Conservation (phyloP, 2,888 invertebrate genomes). For the Aricia artaxerxes region DNA sequence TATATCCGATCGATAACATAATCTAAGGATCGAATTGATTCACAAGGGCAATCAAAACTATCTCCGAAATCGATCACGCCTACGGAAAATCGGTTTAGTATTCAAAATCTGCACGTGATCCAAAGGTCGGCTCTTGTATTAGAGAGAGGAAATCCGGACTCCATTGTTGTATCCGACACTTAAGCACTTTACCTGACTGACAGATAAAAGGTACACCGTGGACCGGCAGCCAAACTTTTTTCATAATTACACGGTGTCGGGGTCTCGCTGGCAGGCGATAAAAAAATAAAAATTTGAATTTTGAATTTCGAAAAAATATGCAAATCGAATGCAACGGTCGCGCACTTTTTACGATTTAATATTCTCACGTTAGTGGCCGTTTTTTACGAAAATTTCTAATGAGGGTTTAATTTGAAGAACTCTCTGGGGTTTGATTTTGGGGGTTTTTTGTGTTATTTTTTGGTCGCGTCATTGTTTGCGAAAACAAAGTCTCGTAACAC, state of each 20-base stretch:
- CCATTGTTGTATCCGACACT: constrained; percentile 73
- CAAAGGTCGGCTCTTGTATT: constrained; percentile 73
- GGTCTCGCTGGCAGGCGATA: constrained; percentile 46
- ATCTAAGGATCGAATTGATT: constrained; percentile 45
- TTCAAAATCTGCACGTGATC: constrained; percentile 77
- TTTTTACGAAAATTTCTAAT: constrained; percentile 71
- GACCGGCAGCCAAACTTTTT: constrained; percentile 60
- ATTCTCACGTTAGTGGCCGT: constrained; percentile 74
- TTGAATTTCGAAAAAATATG: constrained; percentile 57
- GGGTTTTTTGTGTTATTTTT: constrained; percentile 54
- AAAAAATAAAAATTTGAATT: constrained; percentile 49
- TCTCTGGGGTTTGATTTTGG: constrained; percentile 77
- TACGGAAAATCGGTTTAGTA: constrained; percentile 70
- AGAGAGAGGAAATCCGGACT: constrained; percentile 78
- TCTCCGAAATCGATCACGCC: constrained; percentile 79
- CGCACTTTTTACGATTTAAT: constrained; percentile 62
- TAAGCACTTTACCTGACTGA: constrained; percentile 75
- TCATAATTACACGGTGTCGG: constrained; percentile 69
- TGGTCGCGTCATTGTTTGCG: constrained; percentile 63
- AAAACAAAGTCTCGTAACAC: constrained; percentile 77
- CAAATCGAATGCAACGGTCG: constrained; percentile 73
- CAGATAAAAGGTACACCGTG: constrained; percentile 64
- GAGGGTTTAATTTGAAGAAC: constrained; percentile 79
- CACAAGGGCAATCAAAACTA: constrained; percentile 60
- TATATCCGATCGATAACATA: constrained; percentile 17